Evolutionary conservation across 64 coral and sea anemone species (phyloP), one percentile per base, ranked within the genome.

Genomic region (Montipora efflorescens): DNA sequence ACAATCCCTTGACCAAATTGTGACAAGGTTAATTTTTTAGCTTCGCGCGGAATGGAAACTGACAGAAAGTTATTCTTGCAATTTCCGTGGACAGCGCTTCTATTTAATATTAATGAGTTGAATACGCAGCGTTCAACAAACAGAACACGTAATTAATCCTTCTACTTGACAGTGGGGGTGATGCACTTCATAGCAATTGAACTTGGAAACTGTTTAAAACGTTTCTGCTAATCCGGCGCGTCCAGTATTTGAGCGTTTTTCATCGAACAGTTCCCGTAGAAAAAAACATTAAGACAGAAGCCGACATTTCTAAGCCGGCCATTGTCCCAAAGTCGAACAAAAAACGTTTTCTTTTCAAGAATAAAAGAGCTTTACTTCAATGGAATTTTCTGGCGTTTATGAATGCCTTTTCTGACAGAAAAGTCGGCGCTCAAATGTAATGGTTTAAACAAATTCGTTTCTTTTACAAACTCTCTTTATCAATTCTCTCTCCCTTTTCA

Each of bases 11-110:
- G 28, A 84, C 67, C 16, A 84, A 84, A 84, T 84, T 70, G 19
- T 86, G 82, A 86, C 82, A 86, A 72, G 82, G 82, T 86, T 70
- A 50, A 57, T 86, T 71, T 86, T 83, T 67, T 84, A 15, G 59
- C 59, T 49, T 67, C 28, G 82, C 64, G 36, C 12, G 22, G 61
- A 86, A 68, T 71, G 45, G 53, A 47, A 72, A 71, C 59, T 70
- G 66, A 52, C 82, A 46, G 46, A 43, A 51, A 71, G 47, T 7
- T 49, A 82, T 72, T 19, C 64, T 16, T 48, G 70, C 64, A 86
- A 86, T 72, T 70, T 86, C 82, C 64, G 62, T 49, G 66, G 66
- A 86, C 45, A 0, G 28, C 22, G 44, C 62, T 19, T 48, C 43
- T 48, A 8, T 86, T 86, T 86, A 86, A 86, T 72, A 70, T 86